A percentile compares a stretch with the other conserved stretches of the same genome.
Evolutionary conservation across 2,113 vertebrate species (phyloP).

Genomic region (Catagonus wagneri): DNA sequence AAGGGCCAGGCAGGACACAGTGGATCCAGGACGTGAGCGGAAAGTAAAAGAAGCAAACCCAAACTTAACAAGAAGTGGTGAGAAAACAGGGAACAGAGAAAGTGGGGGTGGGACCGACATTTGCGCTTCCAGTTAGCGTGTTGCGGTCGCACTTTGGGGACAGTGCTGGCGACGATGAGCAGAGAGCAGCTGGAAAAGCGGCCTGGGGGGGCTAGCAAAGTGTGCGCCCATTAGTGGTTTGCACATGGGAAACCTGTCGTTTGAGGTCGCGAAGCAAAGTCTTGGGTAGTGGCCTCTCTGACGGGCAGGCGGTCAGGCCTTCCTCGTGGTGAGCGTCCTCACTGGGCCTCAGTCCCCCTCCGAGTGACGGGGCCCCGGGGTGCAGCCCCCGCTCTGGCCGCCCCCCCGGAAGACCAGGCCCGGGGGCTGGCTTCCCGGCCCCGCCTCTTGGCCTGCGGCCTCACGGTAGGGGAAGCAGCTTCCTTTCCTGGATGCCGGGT

Average conservation of each 20-base stretch:
- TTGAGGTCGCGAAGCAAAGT: not conserved
- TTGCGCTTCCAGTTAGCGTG: not conserved
- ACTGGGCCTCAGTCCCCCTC: not conserved
- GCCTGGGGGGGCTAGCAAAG: accelerated
- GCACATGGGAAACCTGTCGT: not conserved
- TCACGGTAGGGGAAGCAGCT: not conserved
- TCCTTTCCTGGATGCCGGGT: not conserved
- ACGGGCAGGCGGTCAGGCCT: not conserved
- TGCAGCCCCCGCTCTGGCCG: no score
- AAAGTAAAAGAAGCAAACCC: not conserved
- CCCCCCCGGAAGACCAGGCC: not conserved
- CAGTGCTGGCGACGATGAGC: not conserved
- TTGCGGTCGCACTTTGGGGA: accelerated
- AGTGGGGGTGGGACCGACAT: not conserved
- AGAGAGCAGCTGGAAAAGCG: accelerated
- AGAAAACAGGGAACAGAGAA: conserved; percentile 47
- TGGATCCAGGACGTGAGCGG: not conserved
- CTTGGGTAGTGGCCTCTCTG: not conserved
- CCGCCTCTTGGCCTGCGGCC: not conserved
- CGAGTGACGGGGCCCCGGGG: accelerated
- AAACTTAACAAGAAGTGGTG: not conserved
- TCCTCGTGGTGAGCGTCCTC: not conserved
- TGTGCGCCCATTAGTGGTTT: accelerated
- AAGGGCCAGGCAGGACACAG: not conserved
- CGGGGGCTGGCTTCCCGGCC: not conserved